These are phyloP conservation scores for Gallinago undulata DNA, from an alignment of 2,113 vertebrate species.

Conservation along the genomic window DNA sequence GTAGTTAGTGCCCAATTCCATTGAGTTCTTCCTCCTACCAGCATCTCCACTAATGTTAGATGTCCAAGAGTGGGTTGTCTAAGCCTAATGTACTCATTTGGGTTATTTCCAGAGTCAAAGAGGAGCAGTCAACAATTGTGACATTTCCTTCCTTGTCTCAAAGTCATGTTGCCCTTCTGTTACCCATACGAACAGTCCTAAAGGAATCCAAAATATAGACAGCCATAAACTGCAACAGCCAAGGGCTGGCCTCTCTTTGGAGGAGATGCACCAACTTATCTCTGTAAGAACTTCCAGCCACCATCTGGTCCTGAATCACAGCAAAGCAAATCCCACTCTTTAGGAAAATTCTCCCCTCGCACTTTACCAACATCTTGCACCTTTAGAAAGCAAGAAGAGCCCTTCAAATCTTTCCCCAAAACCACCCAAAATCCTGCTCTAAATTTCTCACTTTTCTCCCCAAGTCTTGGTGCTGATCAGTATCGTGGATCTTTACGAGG, in stretches of 20 bases:
- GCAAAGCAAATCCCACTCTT: background rate
- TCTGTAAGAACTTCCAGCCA: background rate
- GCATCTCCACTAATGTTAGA: background rate
- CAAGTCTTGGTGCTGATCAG: fast-evolving
- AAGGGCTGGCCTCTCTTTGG: background rate
- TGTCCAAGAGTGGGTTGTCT: background rate
- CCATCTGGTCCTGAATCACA: fast-evolving
- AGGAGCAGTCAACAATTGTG: background rate
- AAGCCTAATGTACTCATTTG: background rate
- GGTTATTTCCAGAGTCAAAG: background rate
- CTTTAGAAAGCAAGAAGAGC: background rate
- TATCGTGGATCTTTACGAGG: background rate
- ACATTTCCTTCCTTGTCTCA: background rate
- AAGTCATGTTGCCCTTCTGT: background rate
- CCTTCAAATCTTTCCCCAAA: background rate
- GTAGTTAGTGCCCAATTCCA: background rate
- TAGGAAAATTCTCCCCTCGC: background rate
- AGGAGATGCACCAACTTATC: background rate
- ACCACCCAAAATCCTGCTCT: background rate
- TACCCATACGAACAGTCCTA: background rate
- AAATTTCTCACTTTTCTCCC: background rate
- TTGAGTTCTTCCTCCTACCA: background rate
- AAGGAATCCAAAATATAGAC: background rate
- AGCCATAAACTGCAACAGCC: background rate
- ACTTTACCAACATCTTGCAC: background rate